Base-by-base conservation (phyloP, 1,140 invertebrate species). In the Pseudomyrmex sp. region DNA sequence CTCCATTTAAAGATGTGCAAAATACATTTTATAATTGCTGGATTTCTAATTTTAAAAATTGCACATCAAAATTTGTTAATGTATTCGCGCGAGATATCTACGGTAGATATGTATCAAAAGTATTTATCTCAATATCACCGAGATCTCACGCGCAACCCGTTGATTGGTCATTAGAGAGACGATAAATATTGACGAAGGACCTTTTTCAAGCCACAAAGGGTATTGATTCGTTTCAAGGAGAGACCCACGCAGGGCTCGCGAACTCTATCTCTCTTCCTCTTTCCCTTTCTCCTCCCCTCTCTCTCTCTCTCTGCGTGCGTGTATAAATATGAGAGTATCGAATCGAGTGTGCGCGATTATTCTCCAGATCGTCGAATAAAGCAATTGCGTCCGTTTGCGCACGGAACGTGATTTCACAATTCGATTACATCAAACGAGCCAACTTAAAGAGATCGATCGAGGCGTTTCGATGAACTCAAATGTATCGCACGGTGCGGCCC, bases 211-310 rank as follows among this genome's bases (percentile, higher is more conserved):
- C 62, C 72, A 52, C 70, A 70, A 88, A 88, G 59, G 83, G 84
- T 88, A 88, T 88, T 88, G 87, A 88, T 88, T 88, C 68, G 73
- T 65, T 76, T 75, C 66, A 88, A 85, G 79, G 87, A 82, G 77
- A 74, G 79, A 75, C 76, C 68, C 62, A 88, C 58, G 84, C 83
- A 83, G 72, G 52, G 82, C 87, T 76, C 70, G 83, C 70, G 72
- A 76, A 83, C 59, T 58, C 61, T 48, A 58, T 73, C 70, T 59
- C 35, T 73, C 44, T 61, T 18, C 63, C 58, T 35, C 26, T 58
- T 18, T 65, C 35, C 23, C 44, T 20, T n/a, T 35, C 10, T 5
- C 59, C 3, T 59, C 18, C 44, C 26, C 54, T 20, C 26, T 23
- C 72, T 48, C 56, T 23, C 70, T 23, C 56, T 46, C 35, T 84